These are phyloP conservation scores for Hypsibius dujardini DNA, from an alignment of 1,140 invertebrate genomes.

Conservation along the genomic window DNA sequence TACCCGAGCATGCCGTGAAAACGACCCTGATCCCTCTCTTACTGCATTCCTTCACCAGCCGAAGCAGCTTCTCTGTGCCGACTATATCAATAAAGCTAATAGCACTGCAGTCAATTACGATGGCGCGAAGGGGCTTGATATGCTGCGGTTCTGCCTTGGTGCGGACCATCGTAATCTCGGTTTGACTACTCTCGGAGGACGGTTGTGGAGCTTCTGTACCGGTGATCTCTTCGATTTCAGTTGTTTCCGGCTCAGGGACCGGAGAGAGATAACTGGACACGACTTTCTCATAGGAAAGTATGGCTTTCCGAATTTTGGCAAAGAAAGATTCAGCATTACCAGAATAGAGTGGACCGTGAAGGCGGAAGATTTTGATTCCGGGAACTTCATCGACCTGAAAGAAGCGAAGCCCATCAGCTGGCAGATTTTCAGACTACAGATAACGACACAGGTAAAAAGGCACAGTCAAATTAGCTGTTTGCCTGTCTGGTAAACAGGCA, in stretches of 20 bases:
- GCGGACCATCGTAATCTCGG: not conserved
- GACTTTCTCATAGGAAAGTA: no score
- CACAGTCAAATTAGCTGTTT: no score
- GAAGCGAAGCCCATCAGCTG: no score
- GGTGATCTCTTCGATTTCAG: not conserved
- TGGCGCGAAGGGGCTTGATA: not conserved
- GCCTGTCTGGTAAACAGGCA: no score
- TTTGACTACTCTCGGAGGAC: not conserved
- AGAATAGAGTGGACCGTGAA: conserved; percentile 36
- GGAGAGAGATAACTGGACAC: no score
- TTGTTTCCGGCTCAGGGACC: not conserved
- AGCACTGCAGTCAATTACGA: conserved; percentile 2
- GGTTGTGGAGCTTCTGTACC: not conserved
- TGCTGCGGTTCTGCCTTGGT: not conserved
- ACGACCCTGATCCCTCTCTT: not conserved
- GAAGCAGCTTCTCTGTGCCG: not conserved
- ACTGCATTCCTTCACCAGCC: not conserved
- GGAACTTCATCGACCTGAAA: conserved; percentile 28
- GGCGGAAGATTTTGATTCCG: conserved; percentile 35
- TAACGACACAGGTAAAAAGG: no score
- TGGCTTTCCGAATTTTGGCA: not conserved
- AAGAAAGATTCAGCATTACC: conserved; percentile 36
- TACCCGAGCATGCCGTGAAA: conserved; percentile 1
- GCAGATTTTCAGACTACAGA: no score
- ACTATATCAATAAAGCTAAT: conserved; percentile 1